A percentile compares a stretch with the other conserved stretches of the same genome.
Conservation (phyloP, 2,113 vertebrate species). For the Rousettus leschenaultii region DNA sequence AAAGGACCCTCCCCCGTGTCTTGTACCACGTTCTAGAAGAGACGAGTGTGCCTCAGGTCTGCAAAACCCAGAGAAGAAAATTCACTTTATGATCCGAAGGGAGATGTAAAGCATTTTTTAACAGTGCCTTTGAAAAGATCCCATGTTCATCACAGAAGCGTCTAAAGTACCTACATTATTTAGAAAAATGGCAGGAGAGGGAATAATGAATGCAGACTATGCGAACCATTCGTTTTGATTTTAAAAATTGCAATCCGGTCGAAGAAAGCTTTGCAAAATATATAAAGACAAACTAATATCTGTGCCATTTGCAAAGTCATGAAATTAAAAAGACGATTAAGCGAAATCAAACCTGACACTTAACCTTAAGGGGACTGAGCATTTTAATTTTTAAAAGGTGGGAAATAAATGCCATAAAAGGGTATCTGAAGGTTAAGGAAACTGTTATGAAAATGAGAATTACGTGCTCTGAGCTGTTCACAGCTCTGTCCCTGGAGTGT, state of each 20-base stretch:
- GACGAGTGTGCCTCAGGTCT: background rate
- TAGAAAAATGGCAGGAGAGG: background rate
- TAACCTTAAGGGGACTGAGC: slow-evolving; percentile 6
- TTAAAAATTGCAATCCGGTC: background rate
- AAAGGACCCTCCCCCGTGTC: background rate
- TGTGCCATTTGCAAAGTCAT: slow-evolving; percentile 13
- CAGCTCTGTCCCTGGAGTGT: slow-evolving; percentile 63
- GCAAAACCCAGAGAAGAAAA: background rate
- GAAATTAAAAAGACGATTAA: slow-evolving; percentile 36
- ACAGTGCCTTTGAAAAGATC: slow-evolving; percentile 10
- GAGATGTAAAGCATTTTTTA: slow-evolving; percentile 48
- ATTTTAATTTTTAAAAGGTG: slow-evolving; percentile 58
- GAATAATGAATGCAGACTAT: background rate
- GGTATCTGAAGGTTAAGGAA: slow-evolving; percentile 57
- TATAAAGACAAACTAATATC: background rate
- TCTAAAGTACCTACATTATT: background rate
- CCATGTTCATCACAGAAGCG: background rate
- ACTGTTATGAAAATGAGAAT: slow-evolving; percentile 68
- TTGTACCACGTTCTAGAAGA: background rate
- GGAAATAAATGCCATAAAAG: background rate
- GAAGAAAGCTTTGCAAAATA: background rate
- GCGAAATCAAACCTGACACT: background rate
- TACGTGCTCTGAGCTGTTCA: slow-evolving; percentile 50
- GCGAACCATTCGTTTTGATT: background rate
- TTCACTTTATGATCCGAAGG: background rate